A percentile compares a stretch with the other conserved stretches of the same genome.
These are phyloP conservation scores for Stichodactyla helianthus DNA, from an alignment of 64 coral and sea anemone species.

Conservation along the genomic window DNA sequence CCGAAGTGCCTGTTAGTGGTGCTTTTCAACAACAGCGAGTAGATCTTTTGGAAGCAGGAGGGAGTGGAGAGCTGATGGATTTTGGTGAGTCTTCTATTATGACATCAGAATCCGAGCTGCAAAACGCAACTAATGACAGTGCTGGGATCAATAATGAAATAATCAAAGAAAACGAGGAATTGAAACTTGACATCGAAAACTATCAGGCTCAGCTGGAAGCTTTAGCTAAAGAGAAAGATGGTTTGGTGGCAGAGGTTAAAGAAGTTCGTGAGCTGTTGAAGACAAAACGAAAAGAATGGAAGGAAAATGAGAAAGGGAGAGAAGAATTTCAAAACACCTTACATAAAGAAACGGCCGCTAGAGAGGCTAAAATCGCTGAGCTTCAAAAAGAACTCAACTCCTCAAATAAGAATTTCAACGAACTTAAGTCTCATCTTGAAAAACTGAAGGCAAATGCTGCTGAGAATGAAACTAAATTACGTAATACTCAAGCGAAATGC, in stretches of 20 bases:
- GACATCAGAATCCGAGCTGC: conserved; percentile 8
- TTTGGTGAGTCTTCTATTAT: background rate
- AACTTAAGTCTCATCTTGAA: conserved; percentile 15
- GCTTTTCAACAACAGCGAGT: background rate
- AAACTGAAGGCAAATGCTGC: background rate
- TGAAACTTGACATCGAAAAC: conserved; percentile 41
- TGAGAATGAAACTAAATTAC: background rate
- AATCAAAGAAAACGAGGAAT: conserved; percentile 29
- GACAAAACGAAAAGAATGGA: conserved; percentile 8
- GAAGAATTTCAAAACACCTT: conserved; percentile 27
- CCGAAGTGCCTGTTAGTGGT: background rate
- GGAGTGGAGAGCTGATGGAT: background rate
- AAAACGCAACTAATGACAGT: background rate
- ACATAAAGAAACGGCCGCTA: conserved; percentile 55
- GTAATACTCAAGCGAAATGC: conserved; percentile 21
- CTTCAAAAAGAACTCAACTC: conserved; percentile 53
- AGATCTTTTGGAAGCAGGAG: background rate
- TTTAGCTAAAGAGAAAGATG: conserved; percentile 39
- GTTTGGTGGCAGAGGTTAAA: conserved; percentile 44
- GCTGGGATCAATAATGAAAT: background rate
- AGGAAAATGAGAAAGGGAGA: background rate
- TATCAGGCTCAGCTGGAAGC: conserved; percentile 29
- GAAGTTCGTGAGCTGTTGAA: conserved; percentile 33
- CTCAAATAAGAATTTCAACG: conserved; percentile 30
- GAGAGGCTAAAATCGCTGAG: conserved; percentile 56